Base-by-base conservation (phyloP, 2,113 vertebrate genomes). In the Rostratula benghalensis region DNA sequence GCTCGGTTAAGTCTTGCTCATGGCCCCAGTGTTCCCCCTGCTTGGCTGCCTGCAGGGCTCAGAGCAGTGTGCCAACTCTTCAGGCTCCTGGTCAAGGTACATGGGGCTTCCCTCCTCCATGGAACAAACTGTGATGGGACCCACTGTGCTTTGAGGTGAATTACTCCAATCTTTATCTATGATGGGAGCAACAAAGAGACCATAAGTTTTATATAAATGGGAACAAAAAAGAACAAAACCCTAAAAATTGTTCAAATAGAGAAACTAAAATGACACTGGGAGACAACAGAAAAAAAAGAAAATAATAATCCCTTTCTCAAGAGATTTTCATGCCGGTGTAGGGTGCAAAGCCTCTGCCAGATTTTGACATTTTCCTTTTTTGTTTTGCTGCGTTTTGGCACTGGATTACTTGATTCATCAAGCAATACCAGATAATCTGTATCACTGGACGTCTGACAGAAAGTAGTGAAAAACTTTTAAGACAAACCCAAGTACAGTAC, bases 11-110 rank as follows among this genome's bases (percentile, higher is more conserved):
- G 11, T 24, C 41, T 81, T 69, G 7, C 14, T 77, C 22, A 77
- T 1, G 1, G 39, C 17, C 31, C 46, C 43, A 24, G 19, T 17
- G 7, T 78, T 91, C 91, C 8, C 8, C 39, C 5, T 0, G 0
- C 5, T 1, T 65, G 43, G 17, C 22, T 61, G 28, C 3, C 3
- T 48, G 28, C 28, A 35, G 76, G 39, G 17, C 30, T 64, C 43
- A 46, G 76, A 43, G 25, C 33, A 24, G 19, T 43, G 59, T 54
- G 69, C 28, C 2, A 3, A 9, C 35, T 67, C 31, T 61, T 70
- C 13, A 21, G 39, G 23, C 22, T 91, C 79, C 33, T 35, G 41
- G 37, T 22, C 24, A 33, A 17, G 22, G 19, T 78, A 7, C 46
- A 3, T 57, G n/a, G 59, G 11, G 18, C 11, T 78, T 7, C 64